Evolutionary conservation across 2,113 vertebrate genomes (phyloP), one percentile per base, ranked within the genome.

Genomic region (Oreochromis aureus): DNA sequence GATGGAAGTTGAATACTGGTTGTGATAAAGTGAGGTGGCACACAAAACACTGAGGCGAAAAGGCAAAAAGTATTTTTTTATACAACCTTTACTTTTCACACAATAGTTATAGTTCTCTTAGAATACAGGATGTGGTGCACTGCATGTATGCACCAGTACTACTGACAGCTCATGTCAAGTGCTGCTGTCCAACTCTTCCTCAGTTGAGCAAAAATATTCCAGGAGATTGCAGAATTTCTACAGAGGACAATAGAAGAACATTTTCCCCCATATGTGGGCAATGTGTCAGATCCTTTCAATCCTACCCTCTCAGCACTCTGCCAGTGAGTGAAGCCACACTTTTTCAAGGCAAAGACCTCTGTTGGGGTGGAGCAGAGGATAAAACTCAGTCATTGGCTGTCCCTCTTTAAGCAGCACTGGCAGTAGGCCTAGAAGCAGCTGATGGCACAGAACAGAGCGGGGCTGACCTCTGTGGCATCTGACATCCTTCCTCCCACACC

Each of bases 331-430:
- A 80, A 76, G 61, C 36, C 22, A 78, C 81, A 71, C 36, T 6
- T 89, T 61, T 89, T 84, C 41, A 36, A 80, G 39, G 63, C 81
- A 36, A 79, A 69, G 36, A 34, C 39, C 81, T 32, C 46, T 48
- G 82, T 22, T 86, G 48, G 87, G 89, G 87, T 51, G 87, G 89
- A 79, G 88, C 83, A 36, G 88, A 79, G 54, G 55, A 87, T 55
- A 32, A 41, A 63, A 66, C 51, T 58, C 85, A 48, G 56, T 56
- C 84, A 91, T 86, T 95, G 94, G 93, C 86, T 94, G 90, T 4
- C 41, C 76, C 55, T 58, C n/a, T 51, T 87, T 91, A 41, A 88
- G 87, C 69, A 2, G 88, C 19, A 10, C 78, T 88, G 90, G 88
- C 82, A 86, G 46, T 4, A 41, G 80, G 90, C 84, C 81, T 79